A percentile compares a stretch with the other conserved stretches of the same genome.
These are phyloP conservation scores for Varanus komodoensis DNA, from an alignment of 2,113 vertebrate genomes.

Conservation along the genomic window DNA sequence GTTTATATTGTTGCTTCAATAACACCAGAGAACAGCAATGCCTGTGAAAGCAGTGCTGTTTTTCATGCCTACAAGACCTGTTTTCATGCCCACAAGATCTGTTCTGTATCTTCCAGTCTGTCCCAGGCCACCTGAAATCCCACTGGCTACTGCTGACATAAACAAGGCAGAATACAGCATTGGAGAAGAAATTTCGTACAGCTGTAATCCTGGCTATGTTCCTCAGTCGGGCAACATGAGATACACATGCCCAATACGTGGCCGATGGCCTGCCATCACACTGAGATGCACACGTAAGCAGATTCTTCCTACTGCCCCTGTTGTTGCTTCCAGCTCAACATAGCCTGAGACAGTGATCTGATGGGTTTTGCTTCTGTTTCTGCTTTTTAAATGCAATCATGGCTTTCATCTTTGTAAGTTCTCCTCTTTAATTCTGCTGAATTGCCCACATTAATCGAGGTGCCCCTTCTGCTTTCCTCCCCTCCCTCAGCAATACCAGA, in stretches of 20 bases:
- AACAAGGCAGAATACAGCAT: slow-evolving; percentile 75
- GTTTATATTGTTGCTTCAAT: not conserved
- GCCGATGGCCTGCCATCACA: slow-evolving; percentile 81
- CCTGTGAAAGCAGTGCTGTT: not conserved
- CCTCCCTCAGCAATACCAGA: not conserved
- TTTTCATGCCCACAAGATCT: too few relatives aligned
- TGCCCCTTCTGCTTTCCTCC: not conserved
- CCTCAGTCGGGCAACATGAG: slow-evolving; percentile 68
- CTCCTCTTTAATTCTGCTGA: not conserved
- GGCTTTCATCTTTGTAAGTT: slow-evolving; percentile 2
- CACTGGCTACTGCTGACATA: slow-evolving; percentile 62
- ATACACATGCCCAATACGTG: slow-evolving; percentile 76
- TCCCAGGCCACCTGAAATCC: slow-evolving; percentile 71
- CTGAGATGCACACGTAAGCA: slow-evolving; percentile 85
- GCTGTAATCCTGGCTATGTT: slow-evolving; percentile 80
- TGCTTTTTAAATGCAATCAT: too few relatives aligned
- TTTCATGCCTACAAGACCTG: not conserved
- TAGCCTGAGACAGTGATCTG: not conserved
- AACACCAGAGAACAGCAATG: not conserved
- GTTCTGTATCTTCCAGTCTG: slow-evolving; percentile 79
- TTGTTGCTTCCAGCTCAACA: not conserved
- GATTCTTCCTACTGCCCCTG: rapidly evolving
- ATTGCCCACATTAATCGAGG: not conserved
- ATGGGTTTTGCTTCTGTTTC: not conserved
- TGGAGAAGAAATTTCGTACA: slow-evolving; percentile 76